These are phyloP conservation scores for Agrochola macilenta DNA, from an alignment of 2,888 invertebrate genomes.

Conservation along the genomic window DNA sequence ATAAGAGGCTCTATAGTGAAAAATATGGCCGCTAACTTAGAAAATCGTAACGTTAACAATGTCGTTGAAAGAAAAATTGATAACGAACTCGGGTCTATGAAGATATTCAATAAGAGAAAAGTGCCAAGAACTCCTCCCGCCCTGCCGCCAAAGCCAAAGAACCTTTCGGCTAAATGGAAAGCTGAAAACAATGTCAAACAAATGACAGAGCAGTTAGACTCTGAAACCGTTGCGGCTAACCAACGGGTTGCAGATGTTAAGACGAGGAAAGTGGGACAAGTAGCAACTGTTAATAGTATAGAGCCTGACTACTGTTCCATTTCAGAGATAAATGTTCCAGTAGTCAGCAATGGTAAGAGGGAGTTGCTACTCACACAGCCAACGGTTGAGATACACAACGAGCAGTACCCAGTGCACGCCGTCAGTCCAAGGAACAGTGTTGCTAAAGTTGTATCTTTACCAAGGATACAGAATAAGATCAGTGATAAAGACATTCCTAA, in stretches of 20 bases:
- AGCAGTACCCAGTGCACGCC: slow-evolving; percentile 86
- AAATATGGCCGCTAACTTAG: slow-evolving; percentile 88
- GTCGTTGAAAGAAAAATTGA: slow-evolving; percentile 87
- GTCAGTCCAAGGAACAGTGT: slow-evolving; percentile 84
- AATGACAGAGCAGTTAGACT: slow-evolving; percentile 87
- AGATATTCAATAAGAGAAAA: slow-evolving; percentile 89
- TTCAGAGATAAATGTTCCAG: slow-evolving; percentile 93
- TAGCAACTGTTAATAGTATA: slow-evolving; percentile 86
- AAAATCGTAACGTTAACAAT: slow-evolving; percentile 82
- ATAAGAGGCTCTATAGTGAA: slow-evolving; percentile 89
- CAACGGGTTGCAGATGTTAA: slow-evolving; percentile 91
- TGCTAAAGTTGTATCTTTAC: slow-evolving; percentile 86
- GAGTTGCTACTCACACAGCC: slow-evolving; percentile 90
- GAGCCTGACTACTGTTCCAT: slow-evolving; percentile 95
- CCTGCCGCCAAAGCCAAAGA: slow-evolving; percentile 94
- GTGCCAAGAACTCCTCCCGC: slow-evolving; percentile 93
- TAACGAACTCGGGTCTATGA: slow-evolving; percentile 83
- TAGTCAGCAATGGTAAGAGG: slow-evolving; percentile 90
- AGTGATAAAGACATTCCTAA: slow-evolving; percentile 92
- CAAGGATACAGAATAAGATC: slow-evolving; percentile 87
- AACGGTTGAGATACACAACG: slow-evolving; percentile 89
- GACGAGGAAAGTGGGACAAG: slow-evolving; percentile 89
- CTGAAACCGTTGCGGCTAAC: slow-evolving; percentile 91
- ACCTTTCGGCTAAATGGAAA: slow-evolving; percentile 92
- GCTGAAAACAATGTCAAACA: slow-evolving; percentile 86